Conservation (phyloP, 2,113 vertebrate genomes). For the Osmerus eperlanus region DNA sequence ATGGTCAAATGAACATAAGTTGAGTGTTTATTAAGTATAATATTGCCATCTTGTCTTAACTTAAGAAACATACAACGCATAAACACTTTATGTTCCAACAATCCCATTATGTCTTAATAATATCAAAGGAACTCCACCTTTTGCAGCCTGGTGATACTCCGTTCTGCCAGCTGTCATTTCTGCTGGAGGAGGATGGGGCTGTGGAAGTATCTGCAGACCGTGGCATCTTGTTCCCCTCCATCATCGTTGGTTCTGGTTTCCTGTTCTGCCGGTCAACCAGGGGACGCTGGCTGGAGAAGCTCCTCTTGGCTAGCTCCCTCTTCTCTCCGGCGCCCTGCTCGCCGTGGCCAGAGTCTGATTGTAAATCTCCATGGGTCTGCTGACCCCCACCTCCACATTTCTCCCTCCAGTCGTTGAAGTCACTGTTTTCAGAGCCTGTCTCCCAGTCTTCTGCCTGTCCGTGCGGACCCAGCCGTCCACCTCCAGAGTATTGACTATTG, state of each 20-base stretch:
- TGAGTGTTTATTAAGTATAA: background rate
- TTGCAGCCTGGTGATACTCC: slow-evolving; percentile 79
- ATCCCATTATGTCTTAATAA: background rate
- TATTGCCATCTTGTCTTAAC: too few relatives aligned
- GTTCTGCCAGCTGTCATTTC: slow-evolving; percentile 83
- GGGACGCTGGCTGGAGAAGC: slow-evolving; percentile 95
- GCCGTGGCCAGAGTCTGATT: slow-evolving; percentile 69
- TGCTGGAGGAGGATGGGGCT: slow-evolving; percentile 67
- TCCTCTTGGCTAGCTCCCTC: slow-evolving; percentile 92
- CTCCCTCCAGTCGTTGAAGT: slow-evolving; percentile 88
- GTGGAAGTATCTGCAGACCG: slow-evolving; percentile 73
- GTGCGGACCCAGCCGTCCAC: slow-evolving; percentile 71
- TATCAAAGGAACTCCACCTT: slow-evolving; percentile 73
- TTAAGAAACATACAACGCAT: too few relatives aligned
- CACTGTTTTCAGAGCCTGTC: slow-evolving; percentile 92
- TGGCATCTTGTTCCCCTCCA: slow-evolving; percentile 76
- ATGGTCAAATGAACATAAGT: background rate
- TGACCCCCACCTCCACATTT: slow-evolving; percentile 59
- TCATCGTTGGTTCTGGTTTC: slow-evolving; percentile 81
- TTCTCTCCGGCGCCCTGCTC: slow-evolving; percentile 80
- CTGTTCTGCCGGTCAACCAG: slow-evolving; percentile 90
- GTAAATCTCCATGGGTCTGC: slow-evolving; percentile 68
- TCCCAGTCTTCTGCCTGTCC: slow-evolving; percentile 94
- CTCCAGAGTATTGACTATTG: slow-evolving; percentile 57
- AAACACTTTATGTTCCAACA: background rate